Conservation (phyloP, 1,140 invertebrate genomes). For the Heliothis virescens region DNA sequence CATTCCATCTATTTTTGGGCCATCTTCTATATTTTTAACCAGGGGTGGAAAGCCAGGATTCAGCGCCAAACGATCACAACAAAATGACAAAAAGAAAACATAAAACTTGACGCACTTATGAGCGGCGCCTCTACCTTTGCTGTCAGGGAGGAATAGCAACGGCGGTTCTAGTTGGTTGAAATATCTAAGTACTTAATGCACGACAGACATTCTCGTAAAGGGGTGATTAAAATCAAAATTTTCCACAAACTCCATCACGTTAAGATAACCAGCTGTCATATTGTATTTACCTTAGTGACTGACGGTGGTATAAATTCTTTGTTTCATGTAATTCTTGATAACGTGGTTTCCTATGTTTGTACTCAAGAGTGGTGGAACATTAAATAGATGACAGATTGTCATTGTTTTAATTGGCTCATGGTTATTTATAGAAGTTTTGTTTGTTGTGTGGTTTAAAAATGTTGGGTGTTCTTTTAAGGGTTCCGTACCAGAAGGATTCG, state of each 20-base stretch:
- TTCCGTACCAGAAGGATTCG: too few relatives aligned
- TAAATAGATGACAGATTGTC: slow-evolving; percentile 17
- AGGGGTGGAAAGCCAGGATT: too few relatives aligned
- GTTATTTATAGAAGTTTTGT: slow-evolving; percentile 3
- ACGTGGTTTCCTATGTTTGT: slow-evolving; percentile 61
- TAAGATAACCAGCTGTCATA: slow-evolving; percentile 16
- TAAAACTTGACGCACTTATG: too few relatives aligned
- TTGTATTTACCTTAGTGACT: slow-evolving; percentile 70
- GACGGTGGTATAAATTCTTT: slow-evolving; percentile 53
- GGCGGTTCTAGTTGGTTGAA: neutral
- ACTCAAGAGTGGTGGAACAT: slow-evolving; percentile 16
- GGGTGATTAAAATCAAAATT: slow-evolving; percentile 68
- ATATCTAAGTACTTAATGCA: neutral
- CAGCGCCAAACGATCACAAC: too few relatives aligned
- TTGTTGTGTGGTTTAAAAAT: neutral
- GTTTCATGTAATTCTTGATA: slow-evolving; percentile 55
- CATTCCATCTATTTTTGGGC: too few relatives aligned
- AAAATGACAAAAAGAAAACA: too few relatives aligned
- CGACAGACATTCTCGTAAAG: slow-evolving; percentile 14
- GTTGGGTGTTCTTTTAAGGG: neutral
- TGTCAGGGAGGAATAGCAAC: too few relatives aligned
- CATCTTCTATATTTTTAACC: too few relatives aligned
- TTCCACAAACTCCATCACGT: slow-evolving; percentile 61
- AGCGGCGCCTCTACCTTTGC: too few relatives aligned
- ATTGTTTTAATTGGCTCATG: slow-evolving; percentile 18